Conservation (phyloP, 2,113 vertebrate genomes). For the Fregetta grallaria region DNA sequence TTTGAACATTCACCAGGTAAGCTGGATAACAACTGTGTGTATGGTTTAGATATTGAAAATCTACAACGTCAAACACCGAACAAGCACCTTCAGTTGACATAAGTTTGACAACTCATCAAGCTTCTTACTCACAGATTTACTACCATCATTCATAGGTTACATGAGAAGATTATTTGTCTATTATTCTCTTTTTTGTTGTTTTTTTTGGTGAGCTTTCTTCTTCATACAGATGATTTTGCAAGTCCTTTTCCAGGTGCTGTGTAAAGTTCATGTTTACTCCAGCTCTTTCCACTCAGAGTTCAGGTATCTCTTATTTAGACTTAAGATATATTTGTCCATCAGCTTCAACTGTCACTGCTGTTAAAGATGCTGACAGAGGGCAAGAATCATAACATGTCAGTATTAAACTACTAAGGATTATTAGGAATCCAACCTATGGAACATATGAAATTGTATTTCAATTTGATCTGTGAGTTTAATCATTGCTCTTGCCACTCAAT, state of each 20-base stretch:
- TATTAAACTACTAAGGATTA: background rate
- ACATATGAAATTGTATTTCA: background rate
- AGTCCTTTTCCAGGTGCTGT: background rate
- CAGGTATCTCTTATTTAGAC: background rate
- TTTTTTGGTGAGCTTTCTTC: background rate
- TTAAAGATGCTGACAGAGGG: background rate
- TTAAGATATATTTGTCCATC: background rate
- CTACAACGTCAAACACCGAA: background rate
- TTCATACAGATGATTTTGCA: background rate
- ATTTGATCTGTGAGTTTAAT: slow-evolving; percentile 1
- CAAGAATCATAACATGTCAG: background rate
- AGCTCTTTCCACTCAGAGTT: background rate
- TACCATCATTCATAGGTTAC: background rate
- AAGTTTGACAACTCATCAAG: background rate
- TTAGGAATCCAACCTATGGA: background rate
- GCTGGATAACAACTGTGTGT: background rate
- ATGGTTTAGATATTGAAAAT: background rate
- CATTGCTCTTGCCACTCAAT: slow-evolving; percentile 18
- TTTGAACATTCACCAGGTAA: background rate
- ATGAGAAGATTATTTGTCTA: background rate
- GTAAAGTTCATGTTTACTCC: background rate
- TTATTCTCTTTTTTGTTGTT: background rate
- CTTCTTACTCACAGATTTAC: background rate
- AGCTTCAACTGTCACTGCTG: background rate
- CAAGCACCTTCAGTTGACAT: background rate